Base-by-base conservation (phyloP, 2,797 vertebrate species). In the Cottoperca gobio region DNA sequence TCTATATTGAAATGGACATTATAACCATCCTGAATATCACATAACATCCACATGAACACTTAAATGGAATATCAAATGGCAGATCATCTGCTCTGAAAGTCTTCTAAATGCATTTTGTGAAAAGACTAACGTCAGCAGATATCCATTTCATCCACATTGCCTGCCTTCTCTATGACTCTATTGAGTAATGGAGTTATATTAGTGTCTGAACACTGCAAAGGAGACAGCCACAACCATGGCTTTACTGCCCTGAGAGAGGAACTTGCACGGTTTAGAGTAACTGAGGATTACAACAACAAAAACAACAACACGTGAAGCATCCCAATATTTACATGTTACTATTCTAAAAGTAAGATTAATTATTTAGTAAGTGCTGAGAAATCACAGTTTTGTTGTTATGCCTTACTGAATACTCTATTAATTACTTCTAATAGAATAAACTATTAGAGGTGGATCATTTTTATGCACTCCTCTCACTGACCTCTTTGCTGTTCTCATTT, bases 401-500 rank as follows among this genome's bases (percentile, higher is more conserved):
- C 16, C 40, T 49, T 17, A 3, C 19, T 72, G 4, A 69, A 31
- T 48, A 31, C 0, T 19, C 64, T n/a, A n/a, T n/a, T n/a, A n/a
- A n/a, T n/a, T n/a, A n/a, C n/a, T n/a, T n/a, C n/a, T n/a, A 14
- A 33, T 48, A 24, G 35, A 21, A 35, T 40, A n/a, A 53, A 45
- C 8, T 24, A 46, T 33, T n/a, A 31, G 4, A 65, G 26, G 3
- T n/a, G 2, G 6, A 26, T 42, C 19, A 60, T 16, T 28, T 4
- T 13, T 11, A 0, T 21, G 3, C 8, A 39, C 11, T 60, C 31
- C 19, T 53, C 28, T 48, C 37, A 67, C 91, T 91, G 87, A 99
- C 98, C 94, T 99, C 98, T 91, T 99, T 99, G 94, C 97, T 99
- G 93, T 97, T 97, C 37, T 99, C 97, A 0, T 95, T 97, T 5